A percentile compares a stretch with the other conserved stretches of the same genome.
Conservation (phyloP, 2,888 invertebrate genomes). For the Eurytoma adleriae region DNA sequence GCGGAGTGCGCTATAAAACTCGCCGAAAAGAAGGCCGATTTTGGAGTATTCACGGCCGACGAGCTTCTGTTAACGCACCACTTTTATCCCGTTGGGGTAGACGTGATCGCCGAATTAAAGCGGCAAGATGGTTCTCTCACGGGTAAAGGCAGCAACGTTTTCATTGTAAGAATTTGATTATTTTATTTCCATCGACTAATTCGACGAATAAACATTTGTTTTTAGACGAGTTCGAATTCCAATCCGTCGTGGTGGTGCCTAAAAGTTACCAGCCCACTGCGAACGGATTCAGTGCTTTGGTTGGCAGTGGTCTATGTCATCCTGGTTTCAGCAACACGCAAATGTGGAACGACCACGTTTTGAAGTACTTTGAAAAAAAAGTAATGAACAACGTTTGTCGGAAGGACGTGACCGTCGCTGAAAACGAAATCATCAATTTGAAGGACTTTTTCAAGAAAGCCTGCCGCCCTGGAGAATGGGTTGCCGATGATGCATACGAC, state of each 20-base stretch:
- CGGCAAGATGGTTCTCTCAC: conserved; percentile 47
- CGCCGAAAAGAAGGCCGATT: conserved; percentile 77
- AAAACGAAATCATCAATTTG: conserved; percentile 81
- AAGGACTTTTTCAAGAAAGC: conserved; percentile 82
- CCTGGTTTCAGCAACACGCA: conserved; percentile 80
- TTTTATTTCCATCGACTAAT: neutral
- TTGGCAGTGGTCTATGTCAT: conserved; percentile 80
- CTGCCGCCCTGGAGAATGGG: conserved; percentile 87
- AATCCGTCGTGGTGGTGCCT: conserved; percentile 80
- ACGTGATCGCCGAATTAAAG: conserved; percentile 67
- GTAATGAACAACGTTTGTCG: conserved; percentile 72
- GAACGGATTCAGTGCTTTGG: conserved; percentile 77
- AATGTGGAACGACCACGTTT: conserved; percentile 80
- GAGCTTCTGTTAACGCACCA: conserved; percentile 76
- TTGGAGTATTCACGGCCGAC: conserved; percentile 75
- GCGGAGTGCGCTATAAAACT: conserved; percentile 81
- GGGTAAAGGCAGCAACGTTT: no score
- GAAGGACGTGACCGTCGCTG: conserved; percentile 69
- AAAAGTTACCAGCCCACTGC: conserved; percentile 69
- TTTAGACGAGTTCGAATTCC: conserved; percentile 78
- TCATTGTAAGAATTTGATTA: no score
- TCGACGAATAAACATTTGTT: neutral
- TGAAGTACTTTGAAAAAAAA: conserved; percentile 80
- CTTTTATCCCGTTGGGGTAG: conserved; percentile 65
- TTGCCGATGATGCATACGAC: conserved; percentile 78